Percentiles rank a stretch among this genome's conserved stretches.
phyloP scores from a whole-genome alignment of 2,113 vertebrate species.

The Rattus rattus region DNA sequence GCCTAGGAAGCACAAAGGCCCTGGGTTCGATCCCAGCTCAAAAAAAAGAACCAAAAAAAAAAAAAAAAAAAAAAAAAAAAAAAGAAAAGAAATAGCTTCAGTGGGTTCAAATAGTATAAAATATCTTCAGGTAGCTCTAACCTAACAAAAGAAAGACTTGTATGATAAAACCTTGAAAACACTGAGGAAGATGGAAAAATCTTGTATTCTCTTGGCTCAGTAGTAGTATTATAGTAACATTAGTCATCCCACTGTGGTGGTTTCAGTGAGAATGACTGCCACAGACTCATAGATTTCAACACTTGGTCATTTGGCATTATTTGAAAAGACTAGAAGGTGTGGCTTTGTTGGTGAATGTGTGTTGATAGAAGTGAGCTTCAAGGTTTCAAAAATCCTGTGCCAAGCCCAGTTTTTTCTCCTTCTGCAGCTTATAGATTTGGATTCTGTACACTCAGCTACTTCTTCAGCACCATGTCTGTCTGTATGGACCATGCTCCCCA shows the following conservation, averaged over 20 bases:
- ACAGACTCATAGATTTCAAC: neutral
- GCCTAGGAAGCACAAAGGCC: too few species aligned
- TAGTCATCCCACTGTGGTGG: neutral
- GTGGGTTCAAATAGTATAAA: neutral
- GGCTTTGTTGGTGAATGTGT: neutral
- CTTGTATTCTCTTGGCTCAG: neutral
- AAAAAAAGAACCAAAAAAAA: too few species aligned
- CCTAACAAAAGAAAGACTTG: neutral
- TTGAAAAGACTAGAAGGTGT: neutral
- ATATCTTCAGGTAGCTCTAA: neutral
- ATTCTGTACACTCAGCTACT: neutral
- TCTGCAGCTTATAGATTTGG: neutral
- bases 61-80: too few species aligned
- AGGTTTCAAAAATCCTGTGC: neutral
- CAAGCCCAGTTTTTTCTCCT: neutral
- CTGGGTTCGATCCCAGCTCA: too few species aligned
- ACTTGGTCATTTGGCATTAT: neutral
- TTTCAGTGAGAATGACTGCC: neutral
- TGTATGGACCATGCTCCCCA: neutral
- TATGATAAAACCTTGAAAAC: neutral
- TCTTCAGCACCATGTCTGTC: neutral
- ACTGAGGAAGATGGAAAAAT: neutral
- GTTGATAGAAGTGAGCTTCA: neutral
- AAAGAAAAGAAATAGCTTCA: neutral
- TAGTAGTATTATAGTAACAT: neutral